These are phyloP conservation scores for Turritopsis dohrnii DNA, from an alignment of 30 jellyfish, hydroid and myxozoan genomes.

Conservation along the genomic window DNA sequence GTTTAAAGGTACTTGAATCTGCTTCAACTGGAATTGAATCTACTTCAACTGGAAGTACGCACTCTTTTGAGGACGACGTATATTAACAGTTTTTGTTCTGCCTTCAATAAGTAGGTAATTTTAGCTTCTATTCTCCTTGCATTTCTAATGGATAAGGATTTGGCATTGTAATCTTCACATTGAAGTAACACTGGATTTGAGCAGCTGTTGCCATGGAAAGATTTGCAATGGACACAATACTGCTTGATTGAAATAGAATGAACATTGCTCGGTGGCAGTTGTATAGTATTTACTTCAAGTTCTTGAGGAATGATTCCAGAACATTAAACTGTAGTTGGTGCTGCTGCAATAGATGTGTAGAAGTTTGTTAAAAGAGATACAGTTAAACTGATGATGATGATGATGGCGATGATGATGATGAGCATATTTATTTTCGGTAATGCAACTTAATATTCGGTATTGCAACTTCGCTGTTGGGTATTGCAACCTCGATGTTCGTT, in stretches of 20 bases:
- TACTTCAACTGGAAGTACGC: not conserved
- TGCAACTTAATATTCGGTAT: too few relatives aligned
- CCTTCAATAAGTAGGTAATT: not conserved
- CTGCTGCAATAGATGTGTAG: not conserved
- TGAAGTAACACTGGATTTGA: not conserved
- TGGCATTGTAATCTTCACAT: not conserved
- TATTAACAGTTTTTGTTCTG: not conserved
- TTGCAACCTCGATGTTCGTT: too few relatives aligned
- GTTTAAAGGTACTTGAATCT: not conserved
- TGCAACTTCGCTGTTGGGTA: too few relatives aligned
- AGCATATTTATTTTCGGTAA: too few relatives aligned
- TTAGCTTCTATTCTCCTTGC: not conserved
- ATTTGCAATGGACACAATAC: not conserved
- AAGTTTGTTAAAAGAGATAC: not conserved
- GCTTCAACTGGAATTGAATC: too few relatives aligned
- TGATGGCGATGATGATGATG: too few relatives aligned
- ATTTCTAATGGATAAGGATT: not conserved
- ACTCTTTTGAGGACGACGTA: not conserved
- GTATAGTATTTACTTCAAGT: not conserved
- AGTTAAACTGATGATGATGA: too few relatives aligned
- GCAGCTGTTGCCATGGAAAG: not conserved
- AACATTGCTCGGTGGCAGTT: not conserved
- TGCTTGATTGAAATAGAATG: not conserved
- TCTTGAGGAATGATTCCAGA: not conserved
- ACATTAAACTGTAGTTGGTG: not conserved